Evolutionary conservation across 2,797 vertebrate genomes (phyloP).

Genomic region (Scolopax bukidnonensis): DNA sequence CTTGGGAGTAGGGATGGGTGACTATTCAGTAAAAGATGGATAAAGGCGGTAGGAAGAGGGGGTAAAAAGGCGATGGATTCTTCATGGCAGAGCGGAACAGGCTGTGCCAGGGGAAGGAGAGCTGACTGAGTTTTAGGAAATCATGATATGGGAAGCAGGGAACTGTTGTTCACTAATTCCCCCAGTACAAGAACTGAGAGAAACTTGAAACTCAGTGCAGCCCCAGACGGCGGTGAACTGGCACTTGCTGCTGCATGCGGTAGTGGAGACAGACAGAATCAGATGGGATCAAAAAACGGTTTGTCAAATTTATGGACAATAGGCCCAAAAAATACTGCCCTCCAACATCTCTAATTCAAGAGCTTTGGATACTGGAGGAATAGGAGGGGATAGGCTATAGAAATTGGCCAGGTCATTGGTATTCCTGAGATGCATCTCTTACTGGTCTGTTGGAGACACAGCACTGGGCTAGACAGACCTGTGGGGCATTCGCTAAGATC

Average conservation of each 20-base stretch:
- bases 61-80: neutral
- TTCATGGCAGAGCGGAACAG: neutral
- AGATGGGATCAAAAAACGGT: neutral
- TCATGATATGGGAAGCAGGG: neutral
- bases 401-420: neutral
- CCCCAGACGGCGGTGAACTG: neutral
- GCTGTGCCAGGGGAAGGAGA: neutral
- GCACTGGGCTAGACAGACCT: too few species aligned
- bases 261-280: neutral
- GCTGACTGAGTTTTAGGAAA: neutral
- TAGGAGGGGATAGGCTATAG: neutral
- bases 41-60: neutral
- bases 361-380: neutral
- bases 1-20: neutral
- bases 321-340: neutral
- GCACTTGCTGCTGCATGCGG: neutral
- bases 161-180: neutral
- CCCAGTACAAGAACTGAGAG: neutral
- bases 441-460: neutral
- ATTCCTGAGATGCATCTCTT: neutral
- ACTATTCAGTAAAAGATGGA: neutral
- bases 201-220: fast-evolving
- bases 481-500: neutral
- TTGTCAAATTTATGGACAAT: neutral
- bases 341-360: neutral